Evolutionary conservation across 2,113 vertebrate genomes (phyloP).

Genomic region (Coreoperca whiteheadi): DNA sequence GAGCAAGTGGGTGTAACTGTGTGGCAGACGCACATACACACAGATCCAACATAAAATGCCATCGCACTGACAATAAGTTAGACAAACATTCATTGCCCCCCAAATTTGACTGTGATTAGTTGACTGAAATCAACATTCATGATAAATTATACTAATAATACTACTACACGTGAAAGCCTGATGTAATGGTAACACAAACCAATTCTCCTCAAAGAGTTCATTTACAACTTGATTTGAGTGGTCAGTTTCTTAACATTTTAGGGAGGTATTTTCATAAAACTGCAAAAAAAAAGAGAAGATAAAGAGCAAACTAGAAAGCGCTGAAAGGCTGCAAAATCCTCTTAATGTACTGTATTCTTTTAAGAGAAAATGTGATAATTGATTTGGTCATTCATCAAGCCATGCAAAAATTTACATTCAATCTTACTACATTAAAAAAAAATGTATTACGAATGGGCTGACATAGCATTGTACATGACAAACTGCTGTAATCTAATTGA

Average conservation of each 20-base stretch:
- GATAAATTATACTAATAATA: neutral
- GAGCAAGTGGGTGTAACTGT: constrained; percentile 50
- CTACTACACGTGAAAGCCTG: neutral
- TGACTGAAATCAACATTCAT: neutral
- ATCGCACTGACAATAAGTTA: neutral
- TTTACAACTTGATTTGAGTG: no score
- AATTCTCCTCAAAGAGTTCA: neutral
- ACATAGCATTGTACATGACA: neutral
- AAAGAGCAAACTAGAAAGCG: no score
- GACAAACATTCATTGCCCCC: constrained; percentile 10
- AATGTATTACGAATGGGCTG: neutral
- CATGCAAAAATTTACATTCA: neutral
- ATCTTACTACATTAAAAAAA: neutral
- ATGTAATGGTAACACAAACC: neutral
- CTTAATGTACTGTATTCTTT: neutral
- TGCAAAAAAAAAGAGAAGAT: neutral
- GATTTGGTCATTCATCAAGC: neutral
- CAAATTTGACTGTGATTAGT: constrained; percentile 4
- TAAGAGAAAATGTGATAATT: neutral
- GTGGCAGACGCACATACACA: constrained; percentile 20
- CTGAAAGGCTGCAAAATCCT: neutral
- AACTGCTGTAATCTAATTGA: neutral
- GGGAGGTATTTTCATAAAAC: neutral
- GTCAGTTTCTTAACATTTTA: neutral
- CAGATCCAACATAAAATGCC: constrained; percentile 25